Base-by-base conservation (phyloP, 2,888 invertebrate species). In the Dione juno region DNA sequence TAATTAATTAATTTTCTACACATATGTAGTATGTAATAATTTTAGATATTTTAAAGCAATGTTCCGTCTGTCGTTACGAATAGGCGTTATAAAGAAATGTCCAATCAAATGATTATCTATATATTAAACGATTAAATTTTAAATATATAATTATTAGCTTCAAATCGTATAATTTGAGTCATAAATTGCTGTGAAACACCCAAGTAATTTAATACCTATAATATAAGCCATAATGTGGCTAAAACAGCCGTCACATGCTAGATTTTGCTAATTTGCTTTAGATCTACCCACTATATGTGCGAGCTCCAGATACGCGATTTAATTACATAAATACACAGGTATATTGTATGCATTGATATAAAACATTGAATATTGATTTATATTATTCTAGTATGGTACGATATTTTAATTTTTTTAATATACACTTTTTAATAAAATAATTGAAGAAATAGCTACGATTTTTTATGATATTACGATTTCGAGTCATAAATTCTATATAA, bases 201-300 rank as follows among this genome's bases (percentile, higher is more conserved):
- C 59, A 45, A 21, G 11, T 61, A 61, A 61, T 61, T 28, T 35
- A 28, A 28, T 61, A 61, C 0, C n/a, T 59, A 28, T 13, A 21
- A 3, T 59, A 35, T 37, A 40, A 59, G 21, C n/a, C 43, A 28
- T 58, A 13, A 58, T 61, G 43, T 28, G 21, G 43, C 59, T 28
- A 45, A 45, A 61, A 45, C 43, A 61, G 43, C 41, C 43, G 59
- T 61, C n/a, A 61, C n/a, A 45, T 28, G n/a, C 21, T 61, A 61
- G 43, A 6, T 61, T 61, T 54, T 28, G 43, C 28, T 61, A 61
- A 61, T 61, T 61, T 61, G n/a, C 21, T 43, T 21, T n/a, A 61
- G 6, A 61, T 61, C 28, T 43, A 11, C 37, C 6, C 16, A 37
- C 37, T 54, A 37, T 6, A 13, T 28, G 28, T 28, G n/a, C 9